phyloP scores from a whole-genome alignment of 2,888 invertebrate genomes.

The Encarsia formosa region DNA sequence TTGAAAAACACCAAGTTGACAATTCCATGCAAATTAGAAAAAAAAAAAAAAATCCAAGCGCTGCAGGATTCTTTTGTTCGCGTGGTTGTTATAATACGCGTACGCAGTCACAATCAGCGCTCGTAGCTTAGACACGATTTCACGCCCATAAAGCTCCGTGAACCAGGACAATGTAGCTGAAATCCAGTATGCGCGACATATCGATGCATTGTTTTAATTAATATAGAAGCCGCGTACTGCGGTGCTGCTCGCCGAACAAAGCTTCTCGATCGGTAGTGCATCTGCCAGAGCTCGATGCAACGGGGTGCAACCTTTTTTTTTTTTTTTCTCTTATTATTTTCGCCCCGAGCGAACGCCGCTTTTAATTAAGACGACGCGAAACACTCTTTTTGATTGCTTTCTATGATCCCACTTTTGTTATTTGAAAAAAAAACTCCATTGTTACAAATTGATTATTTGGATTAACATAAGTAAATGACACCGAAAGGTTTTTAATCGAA shows the following conservation, averaged over 20 bases:
- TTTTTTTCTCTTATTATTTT: conserved; percentile 2
- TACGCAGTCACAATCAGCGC: conserved; percentile 31
- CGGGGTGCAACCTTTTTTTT: conserved; percentile 8
- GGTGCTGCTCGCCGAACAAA: conserved; percentile 34
- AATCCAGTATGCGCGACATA: conserved; percentile 16
- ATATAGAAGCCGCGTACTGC: conserved; percentile 38
- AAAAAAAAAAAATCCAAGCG: too few species aligned
- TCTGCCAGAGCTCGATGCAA: conserved; percentile 34
- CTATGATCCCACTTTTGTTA: not conserved
- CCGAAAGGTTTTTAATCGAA: too few species aligned
- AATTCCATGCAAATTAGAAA: too few species aligned
- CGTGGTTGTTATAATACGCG: too few species aligned
- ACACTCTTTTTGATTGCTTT: not conserved
- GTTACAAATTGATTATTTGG: too few species aligned
- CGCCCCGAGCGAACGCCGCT: conserved; percentile 18
- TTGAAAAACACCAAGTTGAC: too few species aligned
- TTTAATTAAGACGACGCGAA: conserved; percentile 20
- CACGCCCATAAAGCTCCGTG: conserved; percentile 30
- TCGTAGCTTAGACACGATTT: conserved; percentile 18
- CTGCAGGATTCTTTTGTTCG: too few species aligned
- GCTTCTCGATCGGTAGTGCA: conserved; percentile 34
- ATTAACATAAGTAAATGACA: too few species aligned
- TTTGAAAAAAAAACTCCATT: too few species aligned
- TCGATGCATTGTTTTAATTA: conserved; percentile 46
- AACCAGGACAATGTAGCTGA: not conserved